A percentile compares a stretch with the other conserved stretches of the same genome.
Evolutionary conservation across 1,140 invertebrate genomes (phyloP).

Genomic region (Plectrocnemia conspersa): DNA sequence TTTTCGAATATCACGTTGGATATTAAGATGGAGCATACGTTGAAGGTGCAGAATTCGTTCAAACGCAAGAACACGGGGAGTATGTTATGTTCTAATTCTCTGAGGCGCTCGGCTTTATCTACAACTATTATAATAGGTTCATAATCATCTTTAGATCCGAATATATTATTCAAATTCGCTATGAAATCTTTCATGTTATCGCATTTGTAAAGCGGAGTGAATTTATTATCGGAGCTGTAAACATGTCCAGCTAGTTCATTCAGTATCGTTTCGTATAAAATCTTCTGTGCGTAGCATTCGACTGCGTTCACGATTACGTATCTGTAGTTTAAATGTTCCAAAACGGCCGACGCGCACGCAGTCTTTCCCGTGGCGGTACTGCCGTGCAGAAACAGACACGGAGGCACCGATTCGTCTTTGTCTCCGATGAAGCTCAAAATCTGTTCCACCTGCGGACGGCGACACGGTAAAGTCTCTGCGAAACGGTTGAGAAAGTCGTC

Average conservation of each 20-base stretch:
- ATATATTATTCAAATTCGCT: slow-evolving; percentile 49
- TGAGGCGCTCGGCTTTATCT: slow-evolving; percentile 73
- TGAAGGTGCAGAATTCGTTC: slow-evolving; percentile 65
- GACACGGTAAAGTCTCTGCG: slow-evolving; percentile 50
- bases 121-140: slow-evolving; percentile 61
- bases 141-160: slow-evolving; percentile 38
- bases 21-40: slow-evolving; percentile 72
- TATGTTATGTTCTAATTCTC: slow-evolving; percentile 67
- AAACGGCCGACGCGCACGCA: slow-evolving; percentile 56
- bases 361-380: slow-evolving; percentile 78
- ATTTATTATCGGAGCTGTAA: slow-evolving; percentile 40
- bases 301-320: slow-evolving; percentile 72
- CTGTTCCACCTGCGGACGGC: slow-evolving; percentile 54
- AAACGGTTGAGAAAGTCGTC: slow-evolving; percentile 46
- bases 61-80: slow-evolving; percentile 66
- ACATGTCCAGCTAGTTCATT: slow-evolving; percentile 51
- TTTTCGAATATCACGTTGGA: slow-evolving; percentile 78
- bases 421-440: slow-evolving; percentile 58
- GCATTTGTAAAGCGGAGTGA: slow-evolving; percentile 51
- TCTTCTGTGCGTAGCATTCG: slow-evolving; percentile 71
- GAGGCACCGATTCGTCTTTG: slow-evolving; percentile 55
- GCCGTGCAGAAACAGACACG: slow-evolving; percentile 70
- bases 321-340: slow-evolving; percentile 58
- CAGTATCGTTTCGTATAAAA: slow-evolving; percentile 73
- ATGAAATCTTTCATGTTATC: slow-evolving; percentile 74